These are phyloP conservation scores for Chaunax sp. DNA, from an alignment of 2,797 vertebrate species.

Conservation along the genomic window DNA sequence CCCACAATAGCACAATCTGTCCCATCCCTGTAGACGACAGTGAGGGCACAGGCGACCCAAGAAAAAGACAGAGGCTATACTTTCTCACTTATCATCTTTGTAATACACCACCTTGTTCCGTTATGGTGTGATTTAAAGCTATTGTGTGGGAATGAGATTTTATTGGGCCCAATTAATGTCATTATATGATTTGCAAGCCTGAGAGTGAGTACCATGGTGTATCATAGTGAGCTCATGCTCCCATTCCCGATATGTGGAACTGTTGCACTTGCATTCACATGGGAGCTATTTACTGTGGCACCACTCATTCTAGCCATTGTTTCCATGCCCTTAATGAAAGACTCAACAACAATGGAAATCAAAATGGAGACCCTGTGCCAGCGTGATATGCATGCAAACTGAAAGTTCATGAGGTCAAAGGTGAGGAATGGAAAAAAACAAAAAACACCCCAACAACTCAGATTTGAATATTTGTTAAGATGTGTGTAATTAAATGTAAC, in stretches of 20 bases:
- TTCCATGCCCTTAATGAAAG: conserved; percentile 79
- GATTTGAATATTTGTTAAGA: conserved; percentile 14
- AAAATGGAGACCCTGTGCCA: conserved; percentile 71
- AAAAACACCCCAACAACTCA: conserved; percentile 9
- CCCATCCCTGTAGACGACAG: conserved; percentile 40
- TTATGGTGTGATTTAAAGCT: conserved; percentile 59
- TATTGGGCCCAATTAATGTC: conserved; percentile 70
- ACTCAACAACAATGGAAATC: conserved; percentile 79
- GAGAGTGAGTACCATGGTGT: conserved; percentile 22
- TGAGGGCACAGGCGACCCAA: conserved; percentile 56
- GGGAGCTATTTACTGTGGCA: conserved; percentile 82
- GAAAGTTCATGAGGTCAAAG: conserved; percentile 65
- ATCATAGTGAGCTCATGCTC: conserved; percentile 27
- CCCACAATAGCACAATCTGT: conserved; percentile 58
- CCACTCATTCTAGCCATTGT: conserved; percentile 80
- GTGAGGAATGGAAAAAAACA: conserved; percentile 28
- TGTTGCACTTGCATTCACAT: conserved; percentile 78
- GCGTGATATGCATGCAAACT: conserved; percentile 62
- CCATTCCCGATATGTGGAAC: conserved; percentile 66
- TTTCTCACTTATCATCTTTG: conserved; percentile 63
- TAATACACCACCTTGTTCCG: conserved; percentile 56
- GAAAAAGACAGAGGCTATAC: conserved; percentile 38
- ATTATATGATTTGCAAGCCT: conserved; percentile 73
- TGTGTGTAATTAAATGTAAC: conserved; percentile 17
- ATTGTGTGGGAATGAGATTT: conserved; percentile 78